Evolutionary conservation across 2,797 vertebrate species (phyloP).

Genomic region (Coregonus sp.): DNA sequence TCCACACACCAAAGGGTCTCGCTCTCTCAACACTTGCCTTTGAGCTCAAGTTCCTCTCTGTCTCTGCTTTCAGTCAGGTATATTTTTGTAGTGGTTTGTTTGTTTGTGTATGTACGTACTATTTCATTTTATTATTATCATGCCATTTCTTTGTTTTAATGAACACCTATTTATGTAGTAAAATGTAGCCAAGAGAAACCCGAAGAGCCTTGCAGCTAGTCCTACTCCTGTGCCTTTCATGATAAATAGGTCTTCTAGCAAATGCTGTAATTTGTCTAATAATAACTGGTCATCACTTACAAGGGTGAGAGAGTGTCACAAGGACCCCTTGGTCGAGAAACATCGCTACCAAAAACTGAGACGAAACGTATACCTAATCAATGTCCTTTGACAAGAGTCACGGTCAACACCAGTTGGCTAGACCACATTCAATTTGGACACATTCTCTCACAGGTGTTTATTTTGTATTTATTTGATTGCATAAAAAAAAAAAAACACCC

Average conservation of each 20-base stretch:
- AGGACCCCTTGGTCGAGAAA: slow-evolving; percentile 37
- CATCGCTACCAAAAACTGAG: not conserved
- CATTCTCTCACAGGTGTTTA: slow-evolving; percentile 34
- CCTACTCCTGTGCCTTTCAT: slow-evolving; percentile 67
- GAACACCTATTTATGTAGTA: slow-evolving; percentile 36
- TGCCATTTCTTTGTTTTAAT: not conserved
- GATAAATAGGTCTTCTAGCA: slow-evolving; percentile 45
- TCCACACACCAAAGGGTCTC: slow-evolving; percentile 45
- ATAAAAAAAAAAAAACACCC: slow-evolving; percentile 46
- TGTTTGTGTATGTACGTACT: not conserved
- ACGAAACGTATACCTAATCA: not conserved
- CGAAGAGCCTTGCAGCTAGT: slow-evolving; percentile 60
- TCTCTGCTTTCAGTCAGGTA: slow-evolving; percentile 22
- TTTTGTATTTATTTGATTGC: not conserved
- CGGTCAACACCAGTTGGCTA: not conserved
- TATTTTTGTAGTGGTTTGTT: slow-evolving; percentile 1
- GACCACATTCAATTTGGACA: slow-evolving; percentile 27
- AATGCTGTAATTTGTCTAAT: slow-evolving; percentile 33
- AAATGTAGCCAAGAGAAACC: slow-evolving; percentile 48
- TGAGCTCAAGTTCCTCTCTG: no score
- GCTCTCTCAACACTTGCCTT: slow-evolving; percentile 27
- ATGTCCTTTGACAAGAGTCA: slow-evolving; percentile 30
- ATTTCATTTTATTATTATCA: not conserved
- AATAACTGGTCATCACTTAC: slow-evolving; percentile 36
- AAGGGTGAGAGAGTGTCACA: slow-evolving; percentile 22